phyloP scores from a whole-genome alignment of 2,888 invertebrate genomes.

The Lithophane semibrunnea region DNA sequence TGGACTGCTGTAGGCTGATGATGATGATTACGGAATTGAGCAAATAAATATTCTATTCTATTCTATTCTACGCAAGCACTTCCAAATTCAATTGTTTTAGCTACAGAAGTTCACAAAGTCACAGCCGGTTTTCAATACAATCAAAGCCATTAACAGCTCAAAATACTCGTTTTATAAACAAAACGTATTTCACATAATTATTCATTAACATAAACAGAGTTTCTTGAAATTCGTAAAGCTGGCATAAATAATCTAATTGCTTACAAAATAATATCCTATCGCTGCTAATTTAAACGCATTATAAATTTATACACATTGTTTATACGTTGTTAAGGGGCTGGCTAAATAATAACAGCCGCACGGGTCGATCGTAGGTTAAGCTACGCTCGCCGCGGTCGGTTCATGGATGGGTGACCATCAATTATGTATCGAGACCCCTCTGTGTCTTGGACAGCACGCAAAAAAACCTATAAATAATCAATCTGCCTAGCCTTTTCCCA shows the following conservation, averaged over 20 bases:
- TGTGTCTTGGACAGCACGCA: too few relatives aligned
- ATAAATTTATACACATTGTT: constrained; percentile 48
- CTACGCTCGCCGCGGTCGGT: too few relatives aligned
- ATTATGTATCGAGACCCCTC: too few relatives aligned
- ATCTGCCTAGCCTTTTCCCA: too few relatives aligned
- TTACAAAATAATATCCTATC: constrained; percentile 28
- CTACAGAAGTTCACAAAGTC: not conserved
- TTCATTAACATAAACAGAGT: constrained; percentile 32
- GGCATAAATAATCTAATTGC: constrained; percentile 33
- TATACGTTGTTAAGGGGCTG: constrained; percentile 9
- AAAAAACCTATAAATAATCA: too few relatives aligned
- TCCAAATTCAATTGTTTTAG: not conserved
- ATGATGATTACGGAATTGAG: not conserved
- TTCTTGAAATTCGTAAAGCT: constrained; percentile 27
- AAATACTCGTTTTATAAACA: constrained; percentile 39
- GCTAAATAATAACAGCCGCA: too few relatives aligned
- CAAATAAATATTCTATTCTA: too few relatives aligned
- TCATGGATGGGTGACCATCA: too few relatives aligned
- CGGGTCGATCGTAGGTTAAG: too few relatives aligned
- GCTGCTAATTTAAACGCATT: constrained; percentile 38
- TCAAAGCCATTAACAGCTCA: constrained; percentile 2
- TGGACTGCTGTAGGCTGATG: not conserved
- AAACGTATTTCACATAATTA: constrained; percentile 26
- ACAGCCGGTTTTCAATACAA: constrained; percentile 4
- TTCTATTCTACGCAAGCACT: not conserved